These are phyloP conservation scores for Apis florea DNA, from an alignment of 1,140 invertebrate species.

Conservation along the genomic window DNA sequence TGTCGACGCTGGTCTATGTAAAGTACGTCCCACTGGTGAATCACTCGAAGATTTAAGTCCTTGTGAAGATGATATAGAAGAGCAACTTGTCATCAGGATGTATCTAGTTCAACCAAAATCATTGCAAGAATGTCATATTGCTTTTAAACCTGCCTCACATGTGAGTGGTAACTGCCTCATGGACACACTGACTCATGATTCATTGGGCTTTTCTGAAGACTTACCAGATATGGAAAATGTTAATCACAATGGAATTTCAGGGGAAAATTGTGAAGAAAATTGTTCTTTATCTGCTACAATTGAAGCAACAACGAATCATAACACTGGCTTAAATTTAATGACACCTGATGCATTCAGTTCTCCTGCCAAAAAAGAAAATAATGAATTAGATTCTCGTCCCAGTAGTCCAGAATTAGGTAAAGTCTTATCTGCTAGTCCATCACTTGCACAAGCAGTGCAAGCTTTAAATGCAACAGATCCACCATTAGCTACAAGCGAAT, in stretches of 20 bases:
- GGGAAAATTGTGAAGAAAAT: slow-evolving; percentile 80
- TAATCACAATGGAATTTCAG: slow-evolving; percentile 78
- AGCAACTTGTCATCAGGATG: slow-evolving; percentile 85
- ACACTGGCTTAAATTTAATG: slow-evolving; percentile 85
- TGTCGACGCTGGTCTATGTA: slow-evolving; percentile 84
- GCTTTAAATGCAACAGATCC: slow-evolving; percentile 69
- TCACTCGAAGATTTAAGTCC: slow-evolving; percentile 76
- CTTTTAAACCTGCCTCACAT: slow-evolving; percentile 83
- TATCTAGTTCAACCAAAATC: slow-evolving; percentile 94
- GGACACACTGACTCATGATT: slow-evolving; percentile 71
- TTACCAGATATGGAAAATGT: slow-evolving; percentile 67
- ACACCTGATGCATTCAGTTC: slow-evolving; percentile 94
- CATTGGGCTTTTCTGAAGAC: slow-evolving; percentile 74
- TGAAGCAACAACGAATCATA: slow-evolving; percentile 71
- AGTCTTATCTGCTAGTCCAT: slow-evolving; percentile 72
- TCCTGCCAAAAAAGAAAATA: slow-evolving; percentile 80
- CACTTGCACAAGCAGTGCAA: slow-evolving; percentile 70
- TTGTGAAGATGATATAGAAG: slow-evolving; percentile 75
- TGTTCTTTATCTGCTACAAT: slow-evolving; percentile 67
- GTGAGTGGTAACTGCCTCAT: slow-evolving; percentile 61
- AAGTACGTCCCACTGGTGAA: slow-evolving; percentile 72
- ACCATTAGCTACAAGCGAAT: slow-evolving; percentile 69
- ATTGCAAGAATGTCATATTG: slow-evolving; percentile 91
- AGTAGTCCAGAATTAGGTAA: slow-evolving; percentile 73
- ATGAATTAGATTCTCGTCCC: slow-evolving; percentile 67